Conservation (phyloP, 2,797 vertebrate species). For the Paramormyrops hopkinsi region DNA sequence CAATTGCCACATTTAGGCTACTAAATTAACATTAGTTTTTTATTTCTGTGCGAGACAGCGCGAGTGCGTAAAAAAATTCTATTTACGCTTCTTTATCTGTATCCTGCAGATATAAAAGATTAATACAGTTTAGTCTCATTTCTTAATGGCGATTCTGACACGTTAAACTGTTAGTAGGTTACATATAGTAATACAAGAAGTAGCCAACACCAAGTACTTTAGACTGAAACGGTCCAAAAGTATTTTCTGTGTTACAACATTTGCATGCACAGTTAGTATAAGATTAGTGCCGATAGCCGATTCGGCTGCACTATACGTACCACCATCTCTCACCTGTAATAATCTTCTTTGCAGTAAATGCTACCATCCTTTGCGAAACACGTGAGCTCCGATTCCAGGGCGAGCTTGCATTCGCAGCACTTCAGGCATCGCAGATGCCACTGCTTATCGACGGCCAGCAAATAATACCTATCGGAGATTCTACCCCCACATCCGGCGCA, state of each 20-base stretch:
- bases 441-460: conserved; percentile 98
- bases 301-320: conserved; percentile 2
- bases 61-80: background rate
- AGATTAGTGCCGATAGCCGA: background rate
- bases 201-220: background rate
- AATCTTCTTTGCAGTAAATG: conserved; percentile 99
- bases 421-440: conserved; percentile 98
- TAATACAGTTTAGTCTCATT: background rate
- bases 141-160: background rate
- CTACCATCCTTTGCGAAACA: conserved; percentile 99
- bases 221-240: background rate
- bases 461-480: conserved; percentile 97
- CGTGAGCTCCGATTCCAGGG: conserved; percentile 94
- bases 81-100: background rate
- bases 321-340: conserved; percentile 81
- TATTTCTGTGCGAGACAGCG: background rate
- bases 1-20: background rate
- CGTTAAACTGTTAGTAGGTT: background rate
- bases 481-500: conserved; percentile 95
- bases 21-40: background rate
- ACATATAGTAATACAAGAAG: background rate
- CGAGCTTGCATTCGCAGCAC: conserved; percentile 99
- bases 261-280: conserved; percentile 10
- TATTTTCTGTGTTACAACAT: background rate
- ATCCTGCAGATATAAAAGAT: background rate